Base-by-base conservation (phyloP, 2,113 vertebrate genomes). In the Ictidomys tridecemlineatus region DNA sequence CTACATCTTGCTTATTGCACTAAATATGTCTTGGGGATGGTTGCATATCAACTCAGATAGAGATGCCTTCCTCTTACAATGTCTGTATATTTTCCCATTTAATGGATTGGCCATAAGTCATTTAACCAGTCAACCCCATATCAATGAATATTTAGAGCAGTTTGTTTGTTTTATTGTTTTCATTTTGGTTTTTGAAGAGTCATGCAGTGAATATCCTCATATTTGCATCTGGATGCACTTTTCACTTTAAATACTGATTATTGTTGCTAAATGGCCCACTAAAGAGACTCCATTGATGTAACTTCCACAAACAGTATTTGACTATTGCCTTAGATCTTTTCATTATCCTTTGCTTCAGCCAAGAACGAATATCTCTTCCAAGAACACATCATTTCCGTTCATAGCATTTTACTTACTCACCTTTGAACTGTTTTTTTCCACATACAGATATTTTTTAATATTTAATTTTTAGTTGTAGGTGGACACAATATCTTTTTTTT, bases 121-220 rank as follows among this genome's bases (percentile, higher is more conserved):
- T 56, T 79, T 79, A 67, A 34, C 37, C 16, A 73, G 18, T 37
- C 77, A 79, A 5, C 48, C 39, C 56, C 42, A 88, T 86, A 45
- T 65, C 76, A 17, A 48, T 61, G 45, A 90, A 96, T 6, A 63
- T 84, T 79, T 80, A 87, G 9, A 48, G 56, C 3, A 56, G 12
- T 87, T 92, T 65, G 14, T 85, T 30, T 91, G 37, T 67, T 90
- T 89, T 65, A 82, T 61, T 92, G 45, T 78, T 84, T 91, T 70
- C 48, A 34, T 74, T 85, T 86, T 96, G 32, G 77, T 84, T 93
- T 97, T 22, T 77, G 73, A 91, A 82, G 32, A 77, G 42, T 51
- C 39, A 77, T 37, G 20, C 48, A n/a, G 5, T 93, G 51, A 79
- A 58, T 82, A 37, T 82, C 32, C 37, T 88, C 28, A 34, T 37